Percentiles rank a stretch among this genome's conserved stretches.
These are phyloP conservation scores for Oryzias curvinotus DNA, from an alignment of 2,113 vertebrate species.

Conservation along the genomic window DNA sequence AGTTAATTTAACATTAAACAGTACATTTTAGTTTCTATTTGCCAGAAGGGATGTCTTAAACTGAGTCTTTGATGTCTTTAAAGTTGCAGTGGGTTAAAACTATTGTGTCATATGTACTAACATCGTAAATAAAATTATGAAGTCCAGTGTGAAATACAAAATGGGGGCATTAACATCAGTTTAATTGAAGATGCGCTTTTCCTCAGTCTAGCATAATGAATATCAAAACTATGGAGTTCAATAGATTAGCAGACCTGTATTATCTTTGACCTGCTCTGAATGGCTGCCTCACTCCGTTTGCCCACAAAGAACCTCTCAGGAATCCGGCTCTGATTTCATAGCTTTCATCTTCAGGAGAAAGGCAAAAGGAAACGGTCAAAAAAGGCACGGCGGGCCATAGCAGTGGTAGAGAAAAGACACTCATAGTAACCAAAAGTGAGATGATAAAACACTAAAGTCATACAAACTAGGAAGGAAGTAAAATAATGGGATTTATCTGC, in stretches of 20 bases:
- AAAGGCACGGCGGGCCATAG: background rate
- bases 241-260: constrained; percentile 8
- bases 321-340: constrained; percentile 28
- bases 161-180: background rate
- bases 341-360: constrained; percentile 33
- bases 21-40: too few relatives aligned
- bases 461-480: constrained; percentile 16
- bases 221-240: constrained; percentile 12
- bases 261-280: constrained; percentile 33
- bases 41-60: too few relatives aligned
- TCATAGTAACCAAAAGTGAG: background rate
- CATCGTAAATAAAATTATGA: too few relatives aligned
- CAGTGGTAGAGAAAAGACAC: constrained; percentile 1
- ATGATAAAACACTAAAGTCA: constrained; percentile 3
- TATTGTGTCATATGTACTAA: too few relatives aligned
- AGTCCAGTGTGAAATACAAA: too few relatives aligned
- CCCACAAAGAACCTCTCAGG: constrained; percentile 20
- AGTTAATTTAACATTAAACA: too few relatives aligned
- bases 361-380: background rate
- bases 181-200: background rate
- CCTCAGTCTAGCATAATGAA: background rate
- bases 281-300: constrained; percentile 26
- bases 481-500: constrained; percentile 33
- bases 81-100: too few relatives aligned
- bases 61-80: too few relatives aligned